Conservation (phyloP, 2,888 invertebrate species). For the Diloba caeruleocephala region DNA sequence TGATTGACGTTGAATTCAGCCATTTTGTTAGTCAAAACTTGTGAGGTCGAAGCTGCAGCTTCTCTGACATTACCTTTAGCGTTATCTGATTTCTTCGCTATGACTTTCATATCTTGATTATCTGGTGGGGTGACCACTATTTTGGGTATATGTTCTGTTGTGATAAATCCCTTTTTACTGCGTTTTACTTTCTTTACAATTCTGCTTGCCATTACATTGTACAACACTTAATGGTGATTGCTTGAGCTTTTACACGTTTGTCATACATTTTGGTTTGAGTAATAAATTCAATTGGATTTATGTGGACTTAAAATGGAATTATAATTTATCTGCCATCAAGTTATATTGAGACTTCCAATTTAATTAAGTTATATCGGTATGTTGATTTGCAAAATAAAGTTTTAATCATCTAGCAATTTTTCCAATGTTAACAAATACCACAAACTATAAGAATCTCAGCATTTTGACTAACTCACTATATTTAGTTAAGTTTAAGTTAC, state of each 20-base stretch:
- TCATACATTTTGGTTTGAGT: constrained; percentile 54
- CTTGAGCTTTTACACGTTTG: constrained; percentile 56
- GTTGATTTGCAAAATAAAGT: too few relatives aligned
- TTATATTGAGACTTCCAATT: constrained; percentile 66
- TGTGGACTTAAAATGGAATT: constrained; percentile 22
- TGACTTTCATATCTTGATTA: constrained; percentile 78
- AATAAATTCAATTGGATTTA: constrained; percentile 42
- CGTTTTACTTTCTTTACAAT: constrained; percentile 93
- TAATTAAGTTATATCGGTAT: constrained; percentile 14
- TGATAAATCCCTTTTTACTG: constrained; percentile 84
- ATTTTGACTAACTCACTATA: too few relatives aligned
- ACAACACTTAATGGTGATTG: constrained; percentile 74
- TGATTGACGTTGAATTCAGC: constrained; percentile 80
- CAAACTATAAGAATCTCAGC: too few relatives aligned
- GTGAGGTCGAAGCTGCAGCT: constrained; percentile 57
- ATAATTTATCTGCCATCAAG: constrained; percentile 30
- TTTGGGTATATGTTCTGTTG: constrained; percentile 68
- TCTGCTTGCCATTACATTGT: constrained; percentile 91
- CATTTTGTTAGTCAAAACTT: constrained; percentile 65
- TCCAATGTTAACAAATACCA: too few relatives aligned
- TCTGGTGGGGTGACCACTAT: constrained; percentile 80
- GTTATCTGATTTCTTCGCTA: constrained; percentile 63
- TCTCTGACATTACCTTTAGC: constrained; percentile 58
- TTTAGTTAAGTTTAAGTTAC: too few relatives aligned
- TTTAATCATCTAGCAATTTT: too few relatives aligned